Evolutionary conservation across 1,140 invertebrate species (phyloP), one percentile per base, ranked within the genome.

Genomic region (Polypedilum pembai): DNA sequence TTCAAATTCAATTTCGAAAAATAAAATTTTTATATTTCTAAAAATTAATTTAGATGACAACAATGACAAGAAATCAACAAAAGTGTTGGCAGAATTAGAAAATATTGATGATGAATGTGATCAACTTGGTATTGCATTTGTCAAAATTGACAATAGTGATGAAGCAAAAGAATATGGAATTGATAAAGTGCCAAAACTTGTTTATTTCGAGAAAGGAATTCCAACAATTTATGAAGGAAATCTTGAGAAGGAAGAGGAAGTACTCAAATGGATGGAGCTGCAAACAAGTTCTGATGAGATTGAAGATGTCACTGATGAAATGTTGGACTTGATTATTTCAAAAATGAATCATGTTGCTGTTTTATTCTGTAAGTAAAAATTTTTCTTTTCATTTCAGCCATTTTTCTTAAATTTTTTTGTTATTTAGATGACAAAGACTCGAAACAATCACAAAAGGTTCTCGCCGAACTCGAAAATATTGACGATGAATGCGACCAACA

Each of bases 61-160:
- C 80, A 94, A 95, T 79, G 93, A 95, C 80, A 88, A 90, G 75
- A 94, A 93, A 83, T 95, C 92, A 40, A 89, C 92, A 80, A 88
- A 89, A 80, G 92, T 94, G 66, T 84, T 97, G 65, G 91, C 90
- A 79, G 94, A 96, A 85, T 82, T 97, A 76, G 95, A 97, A 85
- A 96, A 95, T 80, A 96, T 96, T 80, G 94, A 96, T 79, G 94
- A 96, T 83, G 94, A 96, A 84, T 95, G 93, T 83, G 94, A 96
- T 83, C 85, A 90, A 76, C 83, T 94, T 76, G 92, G 92, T 63
- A 89, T 96, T 79, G 90, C 89, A 75, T 94, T 97, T 83, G 94
- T 96, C 0, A 97, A 97, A 83, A 94, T 96, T 79, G 94, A 96
- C 79, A 95, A 96, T 82, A 85, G 87, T 74, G 92, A 93, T 66